These are phyloP conservation scores for Streptopelia turtur DNA, from an alignment of 2,797 vertebrate species.

Conservation along the genomic window DNA sequence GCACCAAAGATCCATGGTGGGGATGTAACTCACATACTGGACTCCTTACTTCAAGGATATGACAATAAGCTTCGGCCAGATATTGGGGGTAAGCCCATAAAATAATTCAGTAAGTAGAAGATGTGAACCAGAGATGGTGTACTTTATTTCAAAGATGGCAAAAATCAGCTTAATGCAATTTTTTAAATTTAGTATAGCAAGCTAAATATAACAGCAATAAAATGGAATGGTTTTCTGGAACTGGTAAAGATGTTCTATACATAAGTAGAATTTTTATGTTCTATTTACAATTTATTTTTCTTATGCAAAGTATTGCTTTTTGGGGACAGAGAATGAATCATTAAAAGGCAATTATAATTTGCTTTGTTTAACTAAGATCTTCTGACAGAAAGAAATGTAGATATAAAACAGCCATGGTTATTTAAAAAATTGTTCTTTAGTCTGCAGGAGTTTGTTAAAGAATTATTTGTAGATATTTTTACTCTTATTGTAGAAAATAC, in stretches of 20 bases:
- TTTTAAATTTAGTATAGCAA: background rate
- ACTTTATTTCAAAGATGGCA: background rate
- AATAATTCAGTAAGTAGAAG: background rate
- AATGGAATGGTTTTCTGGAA: background rate
- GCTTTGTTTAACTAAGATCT: background rate
- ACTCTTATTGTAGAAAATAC: background rate
- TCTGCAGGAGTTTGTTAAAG: background rate
- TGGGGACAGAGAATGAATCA: background rate
- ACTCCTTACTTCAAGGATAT: slow-evolving; percentile 92
- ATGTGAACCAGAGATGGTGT: background rate
- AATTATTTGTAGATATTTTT: background rate
- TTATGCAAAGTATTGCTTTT: background rate
- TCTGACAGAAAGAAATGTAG: background rate
- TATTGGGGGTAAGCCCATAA: slow-evolving; percentile 87
- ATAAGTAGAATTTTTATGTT: background rate
- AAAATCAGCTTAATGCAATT: background rate
- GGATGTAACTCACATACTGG: slow-evolving; percentile 93
- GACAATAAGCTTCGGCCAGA: slow-evolving; percentile 96
- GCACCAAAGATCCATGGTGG: slow-evolving; percentile 95
- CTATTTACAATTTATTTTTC: background rate
- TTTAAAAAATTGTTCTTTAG: background rate
- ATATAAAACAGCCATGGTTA: background rate
- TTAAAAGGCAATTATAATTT: background rate
- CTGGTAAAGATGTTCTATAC: background rate
- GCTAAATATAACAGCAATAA: background rate